phyloP scores from a whole-genome alignment of 2,113 vertebrate species.

The Sander lucioperca region DNA sequence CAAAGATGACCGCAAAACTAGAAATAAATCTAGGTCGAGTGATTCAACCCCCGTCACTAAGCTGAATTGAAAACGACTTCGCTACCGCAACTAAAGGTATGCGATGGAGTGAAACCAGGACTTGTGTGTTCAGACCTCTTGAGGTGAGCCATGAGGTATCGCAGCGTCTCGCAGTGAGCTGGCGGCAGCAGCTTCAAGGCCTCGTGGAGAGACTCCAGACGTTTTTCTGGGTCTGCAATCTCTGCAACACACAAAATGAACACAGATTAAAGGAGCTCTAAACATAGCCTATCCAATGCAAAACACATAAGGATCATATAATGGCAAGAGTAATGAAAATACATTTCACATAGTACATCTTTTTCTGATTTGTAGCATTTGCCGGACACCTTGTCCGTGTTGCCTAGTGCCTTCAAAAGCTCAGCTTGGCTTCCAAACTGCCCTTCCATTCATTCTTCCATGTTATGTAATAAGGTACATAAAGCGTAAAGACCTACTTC shows the following conservation, averaged over 20 bases:
- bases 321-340: background rate
- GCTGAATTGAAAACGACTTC: background rate
- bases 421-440: background rate
- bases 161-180: constrained; percentile 96
- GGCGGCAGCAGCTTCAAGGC: constrained; percentile 95
- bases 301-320: background rate
- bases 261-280: background rate
- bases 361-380: background rate
- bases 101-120: background rate
- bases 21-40: background rate
- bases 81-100: background rate
- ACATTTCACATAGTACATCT: background rate
- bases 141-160: constrained; percentile 99
- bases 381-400: background rate
- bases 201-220: constrained; percentile 94
- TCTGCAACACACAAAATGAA: constrained; percentile 82
- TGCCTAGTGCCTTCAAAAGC: background rate
- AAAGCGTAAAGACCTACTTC: constrained; percentile 65
- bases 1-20: background rate
- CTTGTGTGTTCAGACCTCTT: constrained; percentile 87
- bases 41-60: background rate
- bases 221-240: constrained; percentile 91
- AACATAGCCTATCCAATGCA: background rate
- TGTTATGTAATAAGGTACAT: constrained; percentile 13
- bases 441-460: background rate